Base-by-base conservation (phyloP, 2,113 vertebrate genomes). In the Bothrops jararaca region DNA sequence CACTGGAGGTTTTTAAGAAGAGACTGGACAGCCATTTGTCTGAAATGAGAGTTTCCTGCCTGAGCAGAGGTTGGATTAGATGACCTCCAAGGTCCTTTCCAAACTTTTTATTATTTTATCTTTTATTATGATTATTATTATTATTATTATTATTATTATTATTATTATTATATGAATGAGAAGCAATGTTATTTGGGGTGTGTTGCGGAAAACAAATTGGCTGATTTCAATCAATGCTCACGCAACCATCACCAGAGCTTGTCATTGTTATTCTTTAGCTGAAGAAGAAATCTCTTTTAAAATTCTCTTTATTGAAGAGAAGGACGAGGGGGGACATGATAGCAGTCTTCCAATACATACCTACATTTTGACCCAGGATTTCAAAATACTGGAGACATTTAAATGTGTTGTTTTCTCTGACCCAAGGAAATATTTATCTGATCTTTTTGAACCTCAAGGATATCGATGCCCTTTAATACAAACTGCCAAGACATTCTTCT, bases 201-300 rank as follows among this genome's bases (percentile, higher is more conserved):
- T 20, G 45, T 85, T 57, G 34, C 56, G 89, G 96, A 94, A 94
- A 90, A 90, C 92, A 92, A 92, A 92, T 86, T 34, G 74, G 95
- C 29, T 26, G 45, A 91, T 95, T 96, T 94, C 1, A 58, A 90
- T 86, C 92, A 1, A 91, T 92, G 94, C 74, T 94, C 18, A 42
- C 57, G 22, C 80, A 86, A 90, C 94, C 39, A 7, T 85, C 94
- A 0, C n/a, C 91, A 12, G 48, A 24, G 1, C 39, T 42, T n/a
- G 86, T 54, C 93, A 60, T 93, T 57, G 92, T 57, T 89, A 2
- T 54, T 92, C 89, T 42, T 42, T 39, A 86, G 50, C 92, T 13
- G 93, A 92, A 94, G 95, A 89, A 56, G 3, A 12, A 60, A 57
- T 0, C 0, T n/a, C 29, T 13, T 13, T 69, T 29, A 69, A 69